These are phyloP conservation scores for Troilus luridus DNA, from an alignment of 2,888 invertebrate genomes.

Conservation along the genomic window DNA sequence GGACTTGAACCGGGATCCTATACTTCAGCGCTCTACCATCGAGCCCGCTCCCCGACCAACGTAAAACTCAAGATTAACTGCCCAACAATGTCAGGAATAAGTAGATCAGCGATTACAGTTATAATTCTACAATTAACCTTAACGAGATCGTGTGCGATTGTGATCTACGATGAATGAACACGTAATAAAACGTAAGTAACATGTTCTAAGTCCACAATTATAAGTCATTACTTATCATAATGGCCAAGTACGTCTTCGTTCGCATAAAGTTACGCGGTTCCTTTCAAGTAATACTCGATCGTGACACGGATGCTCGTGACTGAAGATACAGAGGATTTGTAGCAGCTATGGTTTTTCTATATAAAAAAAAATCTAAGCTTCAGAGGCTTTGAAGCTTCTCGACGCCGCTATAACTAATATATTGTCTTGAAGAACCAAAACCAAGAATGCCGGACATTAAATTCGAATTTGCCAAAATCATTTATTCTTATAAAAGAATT, in stretches of 20 bases:
- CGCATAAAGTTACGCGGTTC: slow-evolving; percentile 1
- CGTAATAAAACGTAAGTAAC: background rate
- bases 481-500: too few relatives aligned
- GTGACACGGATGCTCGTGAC: slow-evolving; percentile 16
- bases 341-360: background rate
- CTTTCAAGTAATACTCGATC: background rate
- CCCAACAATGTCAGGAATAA: too few relatives aligned
- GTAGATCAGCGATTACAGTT: too few relatives aligned
- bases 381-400: background rate
- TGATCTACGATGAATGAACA: background rate
- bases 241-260: background rate
- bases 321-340: slow-evolving; percentile 4
- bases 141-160: too few relatives aligned
- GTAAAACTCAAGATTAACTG: too few relatives aligned
- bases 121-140: too few relatives aligned
- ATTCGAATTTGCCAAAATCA: too few relatives aligned
- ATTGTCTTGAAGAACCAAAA: background rate
- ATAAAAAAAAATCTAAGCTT: background rate
- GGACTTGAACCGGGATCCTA: too few relatives aligned
- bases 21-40: too few relatives aligned
- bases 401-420: background rate
- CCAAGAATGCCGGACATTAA: background rate
- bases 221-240: background rate
- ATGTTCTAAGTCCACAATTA: too few relatives aligned
- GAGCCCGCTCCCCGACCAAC: too few relatives aligned